Evolutionary conservation across 2,797 vertebrate genomes (phyloP).

Genomic region (Knipowitschia caucasica): DNA sequence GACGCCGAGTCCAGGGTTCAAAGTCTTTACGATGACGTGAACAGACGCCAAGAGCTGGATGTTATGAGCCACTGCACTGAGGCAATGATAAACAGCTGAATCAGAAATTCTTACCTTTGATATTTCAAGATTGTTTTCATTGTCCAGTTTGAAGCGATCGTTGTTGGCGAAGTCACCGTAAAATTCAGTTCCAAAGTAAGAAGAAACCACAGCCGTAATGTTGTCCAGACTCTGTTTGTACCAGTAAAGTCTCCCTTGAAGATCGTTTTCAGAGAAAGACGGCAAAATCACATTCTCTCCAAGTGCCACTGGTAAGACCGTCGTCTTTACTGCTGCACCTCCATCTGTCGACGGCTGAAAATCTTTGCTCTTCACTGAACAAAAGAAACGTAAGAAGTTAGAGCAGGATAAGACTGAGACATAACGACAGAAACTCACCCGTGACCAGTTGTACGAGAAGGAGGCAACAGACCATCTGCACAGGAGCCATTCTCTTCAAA

Average conservation of each 20-base stretch:
- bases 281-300: conserved; percentile 12
- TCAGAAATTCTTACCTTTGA: conserved; percentile 25
- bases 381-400: neutral
- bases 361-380: neutral
- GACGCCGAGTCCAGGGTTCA: neutral
- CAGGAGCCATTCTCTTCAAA: neutral
- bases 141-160: conserved; percentile 9
- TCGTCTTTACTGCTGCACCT: neutral
- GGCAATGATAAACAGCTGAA: conserved; percentile 36
- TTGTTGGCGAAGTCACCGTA: conserved; percentile 15
- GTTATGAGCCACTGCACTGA: neutral
- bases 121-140: conserved; percentile 28
- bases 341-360: neutral
- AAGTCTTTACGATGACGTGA: no score
- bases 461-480: neutral
- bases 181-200: neutral
- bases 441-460: neutral
- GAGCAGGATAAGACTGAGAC: neutral
- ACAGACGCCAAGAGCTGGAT: no score
- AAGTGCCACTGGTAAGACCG: neutral
- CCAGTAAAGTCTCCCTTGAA: neutral
- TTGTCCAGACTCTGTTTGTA: conserved; percentile 4
- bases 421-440: neutral
- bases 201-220: neutral
- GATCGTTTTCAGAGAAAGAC: neutral